These are phyloP conservation scores for Nannoperca australis DNA, from an alignment of 2,797 vertebrate species.

Conservation along the genomic window DNA sequence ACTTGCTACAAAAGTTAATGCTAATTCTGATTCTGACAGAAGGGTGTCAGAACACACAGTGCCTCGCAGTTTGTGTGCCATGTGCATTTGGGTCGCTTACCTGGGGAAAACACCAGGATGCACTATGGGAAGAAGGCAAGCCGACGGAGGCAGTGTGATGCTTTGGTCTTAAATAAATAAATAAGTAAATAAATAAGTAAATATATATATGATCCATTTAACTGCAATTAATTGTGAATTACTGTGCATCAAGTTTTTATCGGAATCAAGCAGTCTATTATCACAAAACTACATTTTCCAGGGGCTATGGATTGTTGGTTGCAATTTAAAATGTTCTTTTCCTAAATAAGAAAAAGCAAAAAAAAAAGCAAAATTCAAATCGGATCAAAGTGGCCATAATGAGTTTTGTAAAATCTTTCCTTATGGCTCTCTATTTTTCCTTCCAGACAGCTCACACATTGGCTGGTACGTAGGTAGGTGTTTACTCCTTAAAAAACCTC, in stretches of 20 bases:
- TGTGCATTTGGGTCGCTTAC: too few species aligned
- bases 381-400: not conserved
- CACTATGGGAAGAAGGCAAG: too few species aligned
- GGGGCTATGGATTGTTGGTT: not conserved
- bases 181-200: too few species aligned
- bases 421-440: slow-evolving; percentile 47
- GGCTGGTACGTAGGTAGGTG: slow-evolving; percentile 77
- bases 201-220: not conserved
- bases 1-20: too few species aligned
- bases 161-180: too few species aligned
- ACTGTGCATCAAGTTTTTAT: too few species aligned
- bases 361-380: not conserved
- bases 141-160: too few species aligned
- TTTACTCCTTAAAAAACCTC: slow-evolving; percentile 74
- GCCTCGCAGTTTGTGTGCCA: too few species aligned
- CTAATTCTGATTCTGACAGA: too few species aligned
- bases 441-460: slow-evolving; percentile 64
- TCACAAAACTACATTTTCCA: not conserved
- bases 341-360: too few species aligned
- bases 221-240: not conserved
- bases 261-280: not conserved
- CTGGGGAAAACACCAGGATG: too few species aligned
- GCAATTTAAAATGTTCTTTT: not conserved
- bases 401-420: slow-evolving; percentile 37
- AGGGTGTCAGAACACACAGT: too few species aligned